Base-by-base conservation (phyloP, 1,140 invertebrate genomes). In the Drosophila kanapiae region DNA sequence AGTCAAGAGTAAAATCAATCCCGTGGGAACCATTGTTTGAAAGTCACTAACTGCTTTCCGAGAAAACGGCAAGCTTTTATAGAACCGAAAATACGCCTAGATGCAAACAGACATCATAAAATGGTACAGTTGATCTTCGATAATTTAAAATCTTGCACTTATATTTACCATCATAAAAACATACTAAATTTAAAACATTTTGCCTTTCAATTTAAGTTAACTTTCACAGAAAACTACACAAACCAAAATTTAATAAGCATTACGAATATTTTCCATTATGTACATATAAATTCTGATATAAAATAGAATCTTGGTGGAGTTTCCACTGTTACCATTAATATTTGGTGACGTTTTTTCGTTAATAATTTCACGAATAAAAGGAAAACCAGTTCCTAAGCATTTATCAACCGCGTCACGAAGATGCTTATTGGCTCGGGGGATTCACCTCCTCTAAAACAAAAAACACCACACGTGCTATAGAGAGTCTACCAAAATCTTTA, bases 41-140 rank as follows among this genome's bases (percentile, higher is more conserved):
- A 72, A 58, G 51, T 72, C 18, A 72, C 65, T 72, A 58, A 40
- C 65, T 23, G 43, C 35, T 47, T 72, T 58, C 67, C 51, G 29
- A 33, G 65, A 48, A 58, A 68, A 35, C 35, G 18, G 1, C 18
- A 18, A 42, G 42, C 65, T 71, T 72, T 71, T 72, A 72, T 72
- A 72, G 67, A 57, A 45, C 40, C 65, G 29, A 45, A 58, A 57
- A 47, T 35, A 7, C 35, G 42, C 14, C 51, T 47, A 40, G 38
- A 4, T 9, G 5, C 8, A 10, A 10, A 67, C 67, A 47, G 64
- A 48, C 65, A 18, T 67, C n/a, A 67, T 42, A 43, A 38, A 11
- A 10, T 27, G 13, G 3, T 37, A 69, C 67, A 54, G 67, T n/a
- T 4, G 6, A 35, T 38, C 31, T n/a, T 53, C 18, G 33, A 11